Base-by-base conservation (phyloP, 2,888 invertebrate species). In the Drosophila acutilabella region DNA sequence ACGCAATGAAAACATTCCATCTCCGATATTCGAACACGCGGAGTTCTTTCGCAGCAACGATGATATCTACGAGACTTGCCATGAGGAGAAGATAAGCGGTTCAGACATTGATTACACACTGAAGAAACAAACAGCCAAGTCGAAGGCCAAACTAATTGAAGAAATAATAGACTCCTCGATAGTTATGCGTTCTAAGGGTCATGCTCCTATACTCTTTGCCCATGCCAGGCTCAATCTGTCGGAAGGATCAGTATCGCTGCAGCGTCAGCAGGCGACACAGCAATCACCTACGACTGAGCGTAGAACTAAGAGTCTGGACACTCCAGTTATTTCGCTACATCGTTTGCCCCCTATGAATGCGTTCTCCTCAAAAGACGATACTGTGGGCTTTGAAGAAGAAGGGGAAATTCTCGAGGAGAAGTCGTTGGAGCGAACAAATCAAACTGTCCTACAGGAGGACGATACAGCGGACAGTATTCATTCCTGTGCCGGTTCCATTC, bases 301-400 rank as follows among this genome's bases (percentile, higher is more conserved):
- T 56, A 93, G 97, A 81, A 96, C 97, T 1, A 97, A 97, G 92
- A 97, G 97, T 66, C 93, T 97, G 74, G 97, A 97, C 85, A 96
- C 97, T 2, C 96, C 97, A 1, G 95, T 97, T 20, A 96, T 97
- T 86, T 95, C 96, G 18, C 92, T 97, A 33, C 96, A 95, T 91
- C 94, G 95, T 85, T 92, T 97, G 44, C 97, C 97, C 14, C 95
- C 96, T 7, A 95, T 96, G 91, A 96, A 97, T 92, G 96, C 97
- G 0, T 97, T 97, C 91, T 97, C 97, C 2, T 96, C 97, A 23
- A 97, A 97, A 92, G 97, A 97, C 90, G 97, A 97, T 90, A 97
- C 97, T 0, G 95, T 97, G 0, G 97, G 95, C 81, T 94, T 94
- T 66, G 96, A 96, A 75, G 95, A 95, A 90, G 94, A 94, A 91